Evolutionary conservation across 2,113 vertebrate species (phyloP).

Genomic region (Sminthopsis crassicaudata): DNA sequence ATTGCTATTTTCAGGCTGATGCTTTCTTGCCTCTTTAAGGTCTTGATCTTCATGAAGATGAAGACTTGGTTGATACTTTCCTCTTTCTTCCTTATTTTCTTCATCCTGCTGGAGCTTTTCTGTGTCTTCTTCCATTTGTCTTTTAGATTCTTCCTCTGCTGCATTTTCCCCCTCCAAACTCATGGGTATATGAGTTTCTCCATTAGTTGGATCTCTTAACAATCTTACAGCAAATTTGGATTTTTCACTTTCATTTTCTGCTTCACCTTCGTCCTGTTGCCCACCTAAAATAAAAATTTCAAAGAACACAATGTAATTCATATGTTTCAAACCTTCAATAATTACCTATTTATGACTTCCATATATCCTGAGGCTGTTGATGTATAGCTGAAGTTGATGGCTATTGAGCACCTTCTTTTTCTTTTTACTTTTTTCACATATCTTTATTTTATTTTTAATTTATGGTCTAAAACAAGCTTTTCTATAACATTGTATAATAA

Average conservation of each 20-base stretch:
- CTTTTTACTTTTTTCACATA: not conserved
- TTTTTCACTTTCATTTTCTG: conserved; percentile 79
- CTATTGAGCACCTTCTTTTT: not conserved
- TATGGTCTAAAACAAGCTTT: not conserved
- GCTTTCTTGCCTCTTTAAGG: conserved; percentile 64
- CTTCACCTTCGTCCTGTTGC: conserved; percentile 84
- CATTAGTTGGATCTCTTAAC: conserved; percentile 78
- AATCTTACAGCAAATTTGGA: conserved; percentile 77
- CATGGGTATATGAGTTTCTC: conserved; percentile 66
- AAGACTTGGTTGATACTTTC: conserved; percentile 31
- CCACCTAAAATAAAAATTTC: conserved; percentile 81
- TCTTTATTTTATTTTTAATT: not conserved
- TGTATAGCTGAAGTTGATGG: not conserved
- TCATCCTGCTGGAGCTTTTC: conserved; percentile 76
- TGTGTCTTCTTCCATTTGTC: conserved; percentile 72
- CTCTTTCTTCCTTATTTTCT: conserved; percentile 69
- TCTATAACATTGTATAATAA: not conserved
- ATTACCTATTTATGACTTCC: not conserved
- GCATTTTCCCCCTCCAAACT: conserved; percentile 74
- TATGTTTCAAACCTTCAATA: conserved; percentile 3
- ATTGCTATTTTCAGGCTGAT: conserved; percentile 44
- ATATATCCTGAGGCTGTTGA: not conserved
- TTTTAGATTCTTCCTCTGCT: conserved; percentile 77
- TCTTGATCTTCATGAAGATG: conserved; percentile 33
- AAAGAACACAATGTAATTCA: conserved; percentile 35